Base-by-base conservation (phyloP, 2,113 vertebrate genomes). In the Addax nasomaculatus region DNA sequence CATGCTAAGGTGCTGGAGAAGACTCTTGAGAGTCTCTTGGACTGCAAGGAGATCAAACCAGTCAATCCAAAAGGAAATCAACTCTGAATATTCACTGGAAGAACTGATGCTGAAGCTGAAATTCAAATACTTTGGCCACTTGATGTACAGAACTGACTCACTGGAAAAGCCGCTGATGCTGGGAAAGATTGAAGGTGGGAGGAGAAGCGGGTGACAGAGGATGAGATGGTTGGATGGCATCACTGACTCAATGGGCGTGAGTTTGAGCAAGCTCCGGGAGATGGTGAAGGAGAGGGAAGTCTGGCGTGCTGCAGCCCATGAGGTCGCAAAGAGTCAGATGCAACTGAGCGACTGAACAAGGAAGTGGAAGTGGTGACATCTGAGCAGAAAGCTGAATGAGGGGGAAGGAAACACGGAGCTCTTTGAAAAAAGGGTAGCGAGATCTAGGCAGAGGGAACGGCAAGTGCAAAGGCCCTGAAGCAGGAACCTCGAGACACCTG, bases 401-500 rank as follows among this genome's bases (percentile, higher is more conserved):
- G 27, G 17, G 29, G 14, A 51, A 12, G 45, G 39, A 33, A 27
- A 27, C 33, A 8, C 0, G 17, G 25, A 25, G 57, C 60, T 30
- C 23, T 23, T 10, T 6, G 19, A 13, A 6, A 8, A 23, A 4
- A 27, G 70, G 39, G 36, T 2, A 17, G 39, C 39, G 49, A 67
- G 53, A 33, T 25, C 23, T 3, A 30, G 86, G 79, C 62, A 29
- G 62, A 60, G 43, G 9, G 33, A 7, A 19, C 0, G 19, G 14
- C 33, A 47, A 12, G n/a, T 29, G 27, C 79, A 49, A 49, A 73
- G 43, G 43, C 55, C 62, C 27, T 1, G 43, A 1, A 39, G 51
- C 62, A 58, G 64, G 64, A 49, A 14, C 4, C 5, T 1, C 9
- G 5, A 1, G 25, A 19, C 8, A 0, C 3, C 13, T 9, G 39